Percentiles rank a stretch among this genome's conserved stretches.
phyloP scores from a whole-genome alignment of 2,113 vertebrate genomes.

The Caranx melampygus region DNA sequence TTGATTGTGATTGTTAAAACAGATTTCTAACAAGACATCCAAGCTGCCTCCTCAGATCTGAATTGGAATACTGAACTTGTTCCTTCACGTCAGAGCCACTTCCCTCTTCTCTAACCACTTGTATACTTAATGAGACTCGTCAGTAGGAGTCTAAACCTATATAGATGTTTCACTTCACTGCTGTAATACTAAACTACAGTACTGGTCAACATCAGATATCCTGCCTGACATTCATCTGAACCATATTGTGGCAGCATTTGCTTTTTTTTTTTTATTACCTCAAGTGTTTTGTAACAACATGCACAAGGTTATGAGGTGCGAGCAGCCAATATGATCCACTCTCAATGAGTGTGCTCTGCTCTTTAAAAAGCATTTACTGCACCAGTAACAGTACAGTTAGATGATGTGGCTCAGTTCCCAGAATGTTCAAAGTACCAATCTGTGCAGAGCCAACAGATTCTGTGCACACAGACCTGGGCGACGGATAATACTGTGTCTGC shows the following conservation, averaged over 20 bases:
- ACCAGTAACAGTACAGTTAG: background rate
- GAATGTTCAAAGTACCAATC: slow-evolving; percentile 4
- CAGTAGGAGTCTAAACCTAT: background rate
- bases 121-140: background rate
- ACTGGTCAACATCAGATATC: background rate
- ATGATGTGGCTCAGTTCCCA: slow-evolving; percentile 16
- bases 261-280: background rate
- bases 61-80: background rate
- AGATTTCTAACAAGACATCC: too few species aligned
- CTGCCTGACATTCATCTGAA: background rate
- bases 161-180: background rate
- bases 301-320: background rate
- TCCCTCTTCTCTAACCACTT: background rate
- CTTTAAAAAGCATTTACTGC: slow-evolving; percentile 32
- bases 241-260: background rate
- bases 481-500: background rate
- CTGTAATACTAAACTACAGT: background rate
- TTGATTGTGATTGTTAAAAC: too few species aligned
- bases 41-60: too few species aligned
- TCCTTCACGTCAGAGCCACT: background rate
- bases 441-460: background rate
- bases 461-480: slow-evolving; percentile 3
- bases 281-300: slow-evolving; percentile 13
- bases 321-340: slow-evolving; percentile 7
- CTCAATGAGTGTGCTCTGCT: background rate